Evolutionary conservation across 2,888 invertebrate species (phyloP), one percentile per base, ranked within the genome.

Genomic region (Dromius quadrimaculatus): DNA sequence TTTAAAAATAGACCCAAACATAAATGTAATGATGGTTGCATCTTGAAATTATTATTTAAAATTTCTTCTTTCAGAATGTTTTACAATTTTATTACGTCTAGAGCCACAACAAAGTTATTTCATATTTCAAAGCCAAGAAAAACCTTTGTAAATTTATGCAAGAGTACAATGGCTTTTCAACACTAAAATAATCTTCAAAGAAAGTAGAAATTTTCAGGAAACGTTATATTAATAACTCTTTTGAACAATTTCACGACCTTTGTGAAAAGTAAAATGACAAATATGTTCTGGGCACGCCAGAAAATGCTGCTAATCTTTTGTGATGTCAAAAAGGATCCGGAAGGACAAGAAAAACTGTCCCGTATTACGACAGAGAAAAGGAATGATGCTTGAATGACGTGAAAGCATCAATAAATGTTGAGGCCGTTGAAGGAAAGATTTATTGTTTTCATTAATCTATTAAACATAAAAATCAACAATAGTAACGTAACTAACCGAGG

Each of bases 201-300:
- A 54, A 8, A 13, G 15, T 22, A 41, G 41, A 23, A 79, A 81
- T 90, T 92, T 77, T 82, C 85, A 47, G 90, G 90, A 34, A 92
- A 92, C 87, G 90, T 92, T 3, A 88, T 91, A 8, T 83, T 92
- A 62, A 87, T 92, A 74, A 91, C 92, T n/a, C n/a, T n/a, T n/a
- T n/a, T n/a, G n/a, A 45, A 94, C 94, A 61, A 93, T 93, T 80
- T 93, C 93, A 15, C 94, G 94, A 4, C 94, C 94, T 73, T 94
- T 94, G 92, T 91, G 2, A 92, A 93, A 5, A 93, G 94, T 0
- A 83, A 92, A 72, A 89, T 93, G 81, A 83, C 13, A 82, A 86
- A 76, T 91, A 91, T 79, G 80, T 80, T 8, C 22, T 71, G 8
- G 81, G 84, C 72, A 88, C 90, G 8, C 61, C 47, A 20, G 73